Evolutionary conservation across 2,888 invertebrate genomes (phyloP).

Genomic region (Ypsolopha scabrella): DNA sequence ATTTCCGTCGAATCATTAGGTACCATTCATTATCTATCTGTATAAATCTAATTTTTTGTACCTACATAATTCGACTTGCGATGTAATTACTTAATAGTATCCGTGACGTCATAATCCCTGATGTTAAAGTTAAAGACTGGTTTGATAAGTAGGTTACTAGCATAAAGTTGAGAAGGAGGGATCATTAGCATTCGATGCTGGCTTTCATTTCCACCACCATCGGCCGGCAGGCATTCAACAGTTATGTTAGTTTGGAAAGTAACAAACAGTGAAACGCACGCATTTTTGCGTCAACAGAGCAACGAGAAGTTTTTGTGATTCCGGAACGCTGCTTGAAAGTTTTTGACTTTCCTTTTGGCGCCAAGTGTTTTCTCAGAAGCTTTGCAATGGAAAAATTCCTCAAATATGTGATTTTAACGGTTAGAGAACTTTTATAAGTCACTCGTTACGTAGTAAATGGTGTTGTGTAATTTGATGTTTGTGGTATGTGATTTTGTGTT

Average conservation of each 20-base stretch:
- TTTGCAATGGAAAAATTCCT: conserved; percentile 21
- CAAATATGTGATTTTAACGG: conserved; percentile 21
- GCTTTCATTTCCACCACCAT: background rate
- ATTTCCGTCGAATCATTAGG: too few relatives aligned
- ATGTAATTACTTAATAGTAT: background rate
- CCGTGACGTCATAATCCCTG: background rate
- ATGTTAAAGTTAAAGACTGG: background rate
- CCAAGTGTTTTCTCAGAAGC: conserved; percentile 8
- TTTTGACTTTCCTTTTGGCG: conserved; percentile 8
- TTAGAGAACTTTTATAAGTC: conserved; percentile 13
- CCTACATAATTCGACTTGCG: background rate
- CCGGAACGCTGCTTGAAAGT: background rate
- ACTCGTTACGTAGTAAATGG: conserved; percentile 8
- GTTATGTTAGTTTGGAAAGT: background rate
- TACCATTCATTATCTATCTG: too few relatives aligned
- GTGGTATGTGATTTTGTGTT: background rate
- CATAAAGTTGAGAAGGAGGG: too few relatives aligned
- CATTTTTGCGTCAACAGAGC: background rate
- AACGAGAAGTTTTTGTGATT: background rate
- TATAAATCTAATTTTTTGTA: background rate
- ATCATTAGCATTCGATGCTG: conserved; percentile 1
- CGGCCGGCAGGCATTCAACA: background rate
- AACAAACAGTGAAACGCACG: background rate
- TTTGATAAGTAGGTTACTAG: background rate
- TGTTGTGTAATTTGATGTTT: conserved; percentile 4